phyloP scores from a whole-genome alignment of 92 coral and sea anemone genomes.

The Parazoanthus swiftii region DNA sequence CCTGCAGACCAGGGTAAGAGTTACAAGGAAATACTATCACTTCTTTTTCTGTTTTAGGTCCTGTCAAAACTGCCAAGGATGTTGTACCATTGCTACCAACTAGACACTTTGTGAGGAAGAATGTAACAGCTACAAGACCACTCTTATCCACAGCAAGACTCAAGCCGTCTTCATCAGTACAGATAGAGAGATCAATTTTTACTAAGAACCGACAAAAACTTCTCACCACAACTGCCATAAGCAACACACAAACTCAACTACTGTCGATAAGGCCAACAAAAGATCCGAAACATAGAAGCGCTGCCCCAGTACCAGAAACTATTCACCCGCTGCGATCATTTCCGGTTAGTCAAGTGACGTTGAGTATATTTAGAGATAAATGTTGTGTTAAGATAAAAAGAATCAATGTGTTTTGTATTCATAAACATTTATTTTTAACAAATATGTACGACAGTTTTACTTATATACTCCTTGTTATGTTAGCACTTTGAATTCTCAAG shows the following conservation, averaged over 20 bases:
- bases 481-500: too few species aligned
- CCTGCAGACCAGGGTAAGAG: background rate
- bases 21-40: background rate
- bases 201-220: background rate
- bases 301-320: background rate
- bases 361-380: too few species aligned
- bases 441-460: too few species aligned
- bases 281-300: background rate
- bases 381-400: too few species aligned
- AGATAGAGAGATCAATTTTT: background rate
- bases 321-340: background rate
- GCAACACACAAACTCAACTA: background rate
- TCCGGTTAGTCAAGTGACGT: background rate
- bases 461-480: too few species aligned
- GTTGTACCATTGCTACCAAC: background rate
- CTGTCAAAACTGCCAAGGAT: background rate
- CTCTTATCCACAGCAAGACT: background rate
- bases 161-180: background rate
- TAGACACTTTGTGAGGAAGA: background rate
- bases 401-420: too few species aligned
- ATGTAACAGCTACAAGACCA: background rate
- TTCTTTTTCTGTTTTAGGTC: background rate
- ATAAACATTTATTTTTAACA: too few species aligned
- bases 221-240: background rate
- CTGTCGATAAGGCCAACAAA: background rate